A percentile compares a stretch with the other conserved stretches of the same genome.
These are phyloP conservation scores for Gallinago solitaria DNA, from an alignment of 2,797 vertebrate species.

Conservation along the genomic window DNA sequence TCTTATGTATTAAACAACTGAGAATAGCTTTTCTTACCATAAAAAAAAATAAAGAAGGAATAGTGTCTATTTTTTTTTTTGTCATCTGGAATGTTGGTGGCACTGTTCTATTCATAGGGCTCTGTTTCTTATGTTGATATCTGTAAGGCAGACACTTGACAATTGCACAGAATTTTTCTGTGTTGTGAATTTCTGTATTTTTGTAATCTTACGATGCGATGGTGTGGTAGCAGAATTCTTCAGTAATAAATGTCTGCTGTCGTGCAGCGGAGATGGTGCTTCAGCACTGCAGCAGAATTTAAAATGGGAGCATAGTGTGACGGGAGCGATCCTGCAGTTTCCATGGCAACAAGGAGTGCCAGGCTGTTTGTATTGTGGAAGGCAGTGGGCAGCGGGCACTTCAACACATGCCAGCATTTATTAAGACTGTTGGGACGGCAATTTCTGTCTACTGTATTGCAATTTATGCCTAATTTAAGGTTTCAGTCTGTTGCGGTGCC, in stretches of 20 bases:
- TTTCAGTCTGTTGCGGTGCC: neutral
- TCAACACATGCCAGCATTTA: neutral
- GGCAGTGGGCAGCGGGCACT: neutral
- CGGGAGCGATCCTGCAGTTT: neutral
- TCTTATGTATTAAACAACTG: neutral
- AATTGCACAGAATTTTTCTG: neutral
- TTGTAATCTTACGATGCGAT: neutral
- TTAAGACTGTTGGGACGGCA: neutral
- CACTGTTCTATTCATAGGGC: neutral
- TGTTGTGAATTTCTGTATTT: neutral
- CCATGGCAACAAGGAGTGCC: neutral
- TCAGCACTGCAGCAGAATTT: slow-evolving; percentile 18
- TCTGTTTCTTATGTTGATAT: neutral
- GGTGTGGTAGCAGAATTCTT: neutral
- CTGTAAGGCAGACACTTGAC: neutral
- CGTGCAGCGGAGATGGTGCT: neutral
- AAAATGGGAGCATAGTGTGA: neutral
- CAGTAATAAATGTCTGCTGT: fast-evolving
- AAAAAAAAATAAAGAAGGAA: neutral
- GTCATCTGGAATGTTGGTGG: neutral
- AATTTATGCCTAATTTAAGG: slow-evolving; percentile 40
- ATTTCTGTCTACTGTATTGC: neutral
- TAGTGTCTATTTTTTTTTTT: too few species aligned
- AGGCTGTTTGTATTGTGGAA: neutral
- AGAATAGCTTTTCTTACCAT: neutral